Evolutionary conservation across 1,140 invertebrate species (phyloP).

Genomic region (Drosophila miranda): DNA sequence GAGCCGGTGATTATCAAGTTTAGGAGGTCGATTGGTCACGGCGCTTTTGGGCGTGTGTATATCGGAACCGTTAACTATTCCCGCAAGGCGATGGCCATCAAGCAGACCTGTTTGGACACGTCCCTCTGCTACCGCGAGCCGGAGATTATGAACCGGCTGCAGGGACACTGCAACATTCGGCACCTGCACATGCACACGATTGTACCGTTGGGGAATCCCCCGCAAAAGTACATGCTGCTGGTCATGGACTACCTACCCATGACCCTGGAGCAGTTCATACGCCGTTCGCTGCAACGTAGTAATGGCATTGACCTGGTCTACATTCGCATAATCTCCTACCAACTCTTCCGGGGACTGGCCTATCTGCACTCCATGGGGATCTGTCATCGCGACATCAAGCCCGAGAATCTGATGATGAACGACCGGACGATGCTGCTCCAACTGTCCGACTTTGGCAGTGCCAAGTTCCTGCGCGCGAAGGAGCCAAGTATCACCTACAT

Average conservation of each 20-base stretch:
- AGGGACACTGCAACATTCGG: slow-evolving; percentile 41
- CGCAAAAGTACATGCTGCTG: slow-evolving; percentile 19
- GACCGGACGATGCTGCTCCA: slow-evolving; percentile 98
- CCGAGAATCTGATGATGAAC: slow-evolving; percentile 98
- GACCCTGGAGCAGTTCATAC: slow-evolving; percentile 32
- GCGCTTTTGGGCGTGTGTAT: slow-evolving; percentile 48
- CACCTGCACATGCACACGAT: slow-evolving; percentile 23
- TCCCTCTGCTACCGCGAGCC: slow-evolving; percentile 14
- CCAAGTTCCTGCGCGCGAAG: slow-evolving; percentile 96
- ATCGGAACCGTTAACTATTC: slow-evolving; percentile 9
- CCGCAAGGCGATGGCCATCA: slow-evolving; percentile 29
- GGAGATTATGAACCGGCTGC: slow-evolving; percentile 27
- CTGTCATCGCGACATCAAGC: slow-evolving; percentile 99
- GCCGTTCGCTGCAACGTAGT: not conserved
- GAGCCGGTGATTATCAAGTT: slow-evolving; percentile 11
- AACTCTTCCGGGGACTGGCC: slow-evolving; percentile 98
- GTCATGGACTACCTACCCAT: slow-evolving; percentile 58
- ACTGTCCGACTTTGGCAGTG: slow-evolving; percentile 99
- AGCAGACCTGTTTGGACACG: slow-evolving; percentile 32
- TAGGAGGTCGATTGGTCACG: slow-evolving; percentile 26
- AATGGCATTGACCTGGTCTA: slow-evolving; percentile 5
- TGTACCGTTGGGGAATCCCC: slow-evolving; percentile 11
- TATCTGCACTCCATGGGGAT: slow-evolving; percentile 99
- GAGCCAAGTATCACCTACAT: slow-evolving; percentile 99
- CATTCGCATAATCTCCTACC: slow-evolving; percentile 87